Evolutionary conservation across 2,888 invertebrate genomes (phyloP).

Genomic region (Lamproptera curius): DNA sequence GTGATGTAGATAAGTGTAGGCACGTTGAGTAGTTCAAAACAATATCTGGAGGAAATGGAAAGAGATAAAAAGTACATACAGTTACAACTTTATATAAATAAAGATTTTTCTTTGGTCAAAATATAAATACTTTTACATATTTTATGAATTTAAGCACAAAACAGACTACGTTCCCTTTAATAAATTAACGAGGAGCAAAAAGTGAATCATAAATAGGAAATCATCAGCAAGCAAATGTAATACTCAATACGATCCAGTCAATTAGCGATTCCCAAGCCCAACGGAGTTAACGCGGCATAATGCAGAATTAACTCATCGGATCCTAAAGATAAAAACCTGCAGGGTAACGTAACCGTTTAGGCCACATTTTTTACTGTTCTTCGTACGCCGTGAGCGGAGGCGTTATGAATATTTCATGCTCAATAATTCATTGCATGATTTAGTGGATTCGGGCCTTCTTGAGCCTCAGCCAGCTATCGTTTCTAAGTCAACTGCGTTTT

Average conservation of each 20-base stretch:
- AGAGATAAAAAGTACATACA: too few species aligned
- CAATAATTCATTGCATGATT: conserved; percentile 73
- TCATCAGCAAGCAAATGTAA: too few species aligned
- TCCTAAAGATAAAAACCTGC: conserved; percentile 30
- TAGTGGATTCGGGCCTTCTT: conserved; percentile 55
- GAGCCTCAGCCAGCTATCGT: conserved; percentile 31
- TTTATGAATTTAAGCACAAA: too few species aligned
- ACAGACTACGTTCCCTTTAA: too few species aligned
- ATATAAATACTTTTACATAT: too few species aligned
- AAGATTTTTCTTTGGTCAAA: too few species aligned
- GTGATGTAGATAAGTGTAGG: too few species aligned
- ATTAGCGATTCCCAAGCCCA: conserved; percentile 21
- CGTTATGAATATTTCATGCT: conserved; percentile 38
- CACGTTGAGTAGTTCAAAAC: too few species aligned
- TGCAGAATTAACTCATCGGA: conserved; percentile 35
- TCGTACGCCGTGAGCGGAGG: conserved; percentile 53
- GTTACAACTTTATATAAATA: too few species aligned
- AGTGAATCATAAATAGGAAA: too few species aligned
- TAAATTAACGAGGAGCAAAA: too few species aligned
- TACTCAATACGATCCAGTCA: conserved; percentile 17
- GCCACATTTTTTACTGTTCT: conserved; percentile 53
- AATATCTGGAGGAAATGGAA: too few species aligned
- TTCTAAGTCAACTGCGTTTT: conserved; percentile 35
- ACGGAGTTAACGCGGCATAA: conserved; percentile 16
- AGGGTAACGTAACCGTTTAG: conserved; percentile 33